Percentiles rank a stretch among this genome's conserved stretches.
phyloP scores from a whole-genome alignment of 2,797 vertebrate genomes.

The Enteromius viviparus region DNA sequence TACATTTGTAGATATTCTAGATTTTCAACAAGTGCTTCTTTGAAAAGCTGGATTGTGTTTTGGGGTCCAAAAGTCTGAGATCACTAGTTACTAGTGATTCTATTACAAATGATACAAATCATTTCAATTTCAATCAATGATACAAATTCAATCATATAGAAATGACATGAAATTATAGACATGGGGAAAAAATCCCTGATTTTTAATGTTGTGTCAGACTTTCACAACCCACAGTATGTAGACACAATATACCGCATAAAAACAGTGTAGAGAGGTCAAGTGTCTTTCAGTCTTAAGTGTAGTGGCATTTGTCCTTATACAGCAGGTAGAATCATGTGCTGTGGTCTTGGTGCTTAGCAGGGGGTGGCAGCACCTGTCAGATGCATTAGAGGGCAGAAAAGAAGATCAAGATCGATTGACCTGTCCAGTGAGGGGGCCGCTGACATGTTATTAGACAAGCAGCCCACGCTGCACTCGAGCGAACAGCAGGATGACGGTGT shows the following conservation, averaged over 20 bases:
- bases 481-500: conserved; percentile 59
- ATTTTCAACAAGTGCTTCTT: not conserved
- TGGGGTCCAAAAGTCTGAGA: not conserved
- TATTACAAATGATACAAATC: not conserved
- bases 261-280: not conserved
- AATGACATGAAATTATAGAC: not conserved
- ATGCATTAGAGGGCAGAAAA: conserved; percentile 66
- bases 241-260: not conserved
- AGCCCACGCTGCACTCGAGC: conserved; percentile 61
- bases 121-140: not conserved
- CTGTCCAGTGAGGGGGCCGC: conserved; percentile 70
- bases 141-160: not conserved
- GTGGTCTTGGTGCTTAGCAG: conserved; percentile 6
- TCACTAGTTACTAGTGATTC: not conserved
- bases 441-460: conserved; percentile 78
- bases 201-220: not conserved
- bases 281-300: conserved; percentile 4
- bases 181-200: not conserved
- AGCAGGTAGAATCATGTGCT: not conserved
- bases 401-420: conserved; percentile 75
- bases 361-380: conserved; percentile 63
- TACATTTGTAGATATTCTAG: not conserved
- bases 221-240: not conserved
- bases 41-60: not conserved
- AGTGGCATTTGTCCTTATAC: conserved; percentile 21